Conservation (phyloP, 92 coral and sea anemone genomes). For the Umimayanthus kanabou region DNA sequence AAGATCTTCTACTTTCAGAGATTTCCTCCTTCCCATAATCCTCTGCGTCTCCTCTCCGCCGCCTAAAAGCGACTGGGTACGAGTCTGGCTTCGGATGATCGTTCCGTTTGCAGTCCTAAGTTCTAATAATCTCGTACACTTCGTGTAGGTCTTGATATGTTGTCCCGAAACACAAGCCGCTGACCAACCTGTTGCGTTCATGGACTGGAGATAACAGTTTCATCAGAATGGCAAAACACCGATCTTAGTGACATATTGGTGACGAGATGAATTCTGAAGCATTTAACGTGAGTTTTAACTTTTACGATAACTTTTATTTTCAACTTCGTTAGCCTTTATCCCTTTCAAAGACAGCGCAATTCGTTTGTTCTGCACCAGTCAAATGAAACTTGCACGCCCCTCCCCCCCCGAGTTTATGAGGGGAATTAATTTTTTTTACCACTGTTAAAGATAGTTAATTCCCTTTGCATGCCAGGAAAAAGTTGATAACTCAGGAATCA, state of each 20-base stretch:
- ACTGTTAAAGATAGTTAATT: neutral
- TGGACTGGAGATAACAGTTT: neutral
- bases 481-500: too few relatives aligned
- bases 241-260: neutral
- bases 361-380: too few relatives aligned
- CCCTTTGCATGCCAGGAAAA: neutral
- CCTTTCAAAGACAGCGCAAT: neutral
- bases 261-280: slow-evolving; percentile 32
- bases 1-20: too few relatives aligned
- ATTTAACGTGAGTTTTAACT: slow-evolving; percentile 31
- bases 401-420: too few relatives aligned
- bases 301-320: neutral
- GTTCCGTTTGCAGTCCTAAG: too few relatives aligned
- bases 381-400: too few relatives aligned
- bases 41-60: too few relatives aligned
- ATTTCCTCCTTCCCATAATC: too few relatives aligned
- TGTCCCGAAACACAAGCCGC: neutral
- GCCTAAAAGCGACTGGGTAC: too few relatives aligned
- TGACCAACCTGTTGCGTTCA: neutral
- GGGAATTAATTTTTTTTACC: neutral
- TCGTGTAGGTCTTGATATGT: neutral
- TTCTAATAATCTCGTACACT: neutral
- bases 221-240: neutral
- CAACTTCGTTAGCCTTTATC: neutral
- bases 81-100: too few relatives aligned